Base-by-base conservation (phyloP, 2,797 vertebrate genomes). In the Enteromius fasciolatus region DNA sequence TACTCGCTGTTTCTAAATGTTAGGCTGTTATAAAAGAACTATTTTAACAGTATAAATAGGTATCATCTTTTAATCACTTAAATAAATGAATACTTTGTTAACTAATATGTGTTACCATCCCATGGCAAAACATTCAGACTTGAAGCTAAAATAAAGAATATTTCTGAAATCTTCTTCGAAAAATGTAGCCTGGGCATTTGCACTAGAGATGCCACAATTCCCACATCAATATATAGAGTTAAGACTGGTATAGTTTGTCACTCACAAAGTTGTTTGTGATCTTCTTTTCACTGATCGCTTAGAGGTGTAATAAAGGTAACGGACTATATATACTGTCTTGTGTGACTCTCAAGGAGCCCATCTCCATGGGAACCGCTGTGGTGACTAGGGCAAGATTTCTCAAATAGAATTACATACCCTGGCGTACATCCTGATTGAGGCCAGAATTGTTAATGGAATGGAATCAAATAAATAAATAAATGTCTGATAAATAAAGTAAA, bases 231-330 rank as follows among this genome's bases (percentile, higher is more conserved):
- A 44, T 80, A 36, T 5, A 68, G 14, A 69, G 78, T 59, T 57
- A 80, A 48, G 39, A 6, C 25, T 17, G 15, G 7, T 61, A 23
- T 59, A 61, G 61, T 61, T 80, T 72, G 25, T 61, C 28, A 33
- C 54, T 7, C 52, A 72, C 39, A 46, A 72, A 80, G 41, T 48
- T 14, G 10, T n/a, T n/a, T 52, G 20, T 39, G 79, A 63, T 74
- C 9, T 50, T 74, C 5, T 39, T 81, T 74, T 50, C n/a, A 39
- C 54, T 48, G 20, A 36, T 73, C 9, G 54, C 52, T 73, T 73
- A 73, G 28, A 64, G 44, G 57, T 63, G 57, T 74, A 59, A 74
- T 74, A 74, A 73, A 81, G 59, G 57, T 31, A 73, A 50, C 44
- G 20, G 57, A 44, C 61, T 44, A 48, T 48, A 61, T 46, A 63